phyloP scores from a whole-genome alignment of 35 echinoderm and acorn worm species.

The Ophiothrix spiculata region DNA sequence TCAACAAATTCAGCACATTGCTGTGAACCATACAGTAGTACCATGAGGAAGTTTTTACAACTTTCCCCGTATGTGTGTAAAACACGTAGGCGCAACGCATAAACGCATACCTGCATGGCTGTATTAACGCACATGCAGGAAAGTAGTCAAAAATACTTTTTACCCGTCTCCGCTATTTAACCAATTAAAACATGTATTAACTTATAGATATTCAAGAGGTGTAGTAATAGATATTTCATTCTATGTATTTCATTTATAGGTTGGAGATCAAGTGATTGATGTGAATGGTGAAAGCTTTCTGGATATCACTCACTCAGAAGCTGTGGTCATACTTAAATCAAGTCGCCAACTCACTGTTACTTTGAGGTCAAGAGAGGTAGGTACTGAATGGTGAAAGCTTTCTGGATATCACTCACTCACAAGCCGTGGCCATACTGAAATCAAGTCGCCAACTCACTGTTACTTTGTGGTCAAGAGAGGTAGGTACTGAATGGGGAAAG shows the following conservation, averaged over 20 bases:
- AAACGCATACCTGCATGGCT: too few relatives aligned
- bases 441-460: slow-evolving; percentile 46
- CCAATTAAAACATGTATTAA: too few relatives aligned
- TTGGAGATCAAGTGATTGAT: slow-evolving; percentile 76
- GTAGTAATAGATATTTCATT: too few relatives aligned
- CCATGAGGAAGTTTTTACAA: too few relatives aligned
- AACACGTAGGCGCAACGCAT: too few relatives aligned
- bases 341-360: slow-evolving; percentile 45
- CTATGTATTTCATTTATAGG: slow-evolving; percentile 40
- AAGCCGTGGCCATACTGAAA: slow-evolving; percentile 58
- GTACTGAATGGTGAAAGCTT: slow-evolving; percentile 65
- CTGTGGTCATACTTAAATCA: slow-evolving; percentile 55
- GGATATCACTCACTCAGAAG: slow-evolving; percentile 28
- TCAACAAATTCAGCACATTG: too few relatives aligned
- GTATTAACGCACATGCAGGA: too few relatives aligned
- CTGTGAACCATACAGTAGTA: too few relatives aligned
- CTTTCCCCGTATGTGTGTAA: too few relatives aligned
- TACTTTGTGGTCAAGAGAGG: slow-evolving; percentile 46
- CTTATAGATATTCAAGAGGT: too few relatives aligned
- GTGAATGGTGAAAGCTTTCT: slow-evolving; percentile 73
- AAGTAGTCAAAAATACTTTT: too few relatives aligned
- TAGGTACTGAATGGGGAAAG: slow-evolving; percentile 61
- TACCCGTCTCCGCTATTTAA: too few relatives aligned
- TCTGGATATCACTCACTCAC: slow-evolving; percentile 21
- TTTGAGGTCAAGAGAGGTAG: slow-evolving; percentile 49